Percentiles rank a stretch among this genome's conserved stretches.
phyloP scores from a whole-genome alignment of 2,888 invertebrate species.

The Crioceris asparagi region DNA sequence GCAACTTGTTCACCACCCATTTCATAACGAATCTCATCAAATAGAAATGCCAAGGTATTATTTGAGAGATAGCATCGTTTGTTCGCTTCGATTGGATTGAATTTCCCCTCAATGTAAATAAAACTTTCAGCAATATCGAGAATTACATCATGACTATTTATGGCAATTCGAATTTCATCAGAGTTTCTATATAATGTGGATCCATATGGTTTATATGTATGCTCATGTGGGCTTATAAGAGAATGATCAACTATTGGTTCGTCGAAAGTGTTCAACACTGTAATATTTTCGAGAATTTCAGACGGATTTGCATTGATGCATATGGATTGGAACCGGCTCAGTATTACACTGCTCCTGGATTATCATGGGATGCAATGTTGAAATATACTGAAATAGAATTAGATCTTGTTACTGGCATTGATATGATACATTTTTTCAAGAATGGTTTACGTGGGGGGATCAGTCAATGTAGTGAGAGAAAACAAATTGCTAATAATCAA shows the following conservation, averaged over 20 bases:
- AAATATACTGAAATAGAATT: conserved; percentile 22
- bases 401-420: no score
- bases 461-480: conserved; percentile 6
- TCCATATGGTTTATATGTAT: conserved; percentile 3
- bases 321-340: conserved; percentile 18
- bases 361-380: conserved; percentile 29
- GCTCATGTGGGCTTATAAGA: conserved; percentile 1
- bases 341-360: conserved; percentile 24
- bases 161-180: no score
- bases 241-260: no score
- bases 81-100: no score
- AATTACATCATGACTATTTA: conserved; percentile 1
- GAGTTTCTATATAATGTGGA: not conserved
- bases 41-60: no score
- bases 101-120: no score
- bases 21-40: no score
- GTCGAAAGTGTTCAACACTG: no score
- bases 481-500: conserved; percentile 2
- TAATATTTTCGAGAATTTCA: conserved; percentile 3
- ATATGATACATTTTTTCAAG: conserved; percentile 8
- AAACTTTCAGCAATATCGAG: no score
- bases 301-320: no score
- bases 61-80: no score
- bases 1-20: no score
- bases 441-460: conserved; percentile 9